Base-by-base conservation (phyloP, 2,888 invertebrate species). In the Perizoma affinitatum region DNA sequence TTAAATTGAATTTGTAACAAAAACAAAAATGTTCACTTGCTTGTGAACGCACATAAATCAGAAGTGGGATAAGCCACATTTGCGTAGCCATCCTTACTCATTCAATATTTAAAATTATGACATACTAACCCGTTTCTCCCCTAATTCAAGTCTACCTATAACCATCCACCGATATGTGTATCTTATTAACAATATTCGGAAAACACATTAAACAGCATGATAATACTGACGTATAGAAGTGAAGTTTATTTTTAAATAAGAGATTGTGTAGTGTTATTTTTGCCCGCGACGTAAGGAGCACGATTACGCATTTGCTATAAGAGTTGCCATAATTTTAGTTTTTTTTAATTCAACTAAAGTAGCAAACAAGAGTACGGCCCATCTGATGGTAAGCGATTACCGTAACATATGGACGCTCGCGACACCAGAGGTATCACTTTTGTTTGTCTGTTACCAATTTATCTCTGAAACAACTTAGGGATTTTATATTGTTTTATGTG, bases 171-270 rank as follows among this genome's bases (percentile, higher is more conserved):
- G 55, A 68, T 72, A 64, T 66, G 67, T 71, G 66, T 63, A 71
- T 70, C 62, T 75, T 76, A 80, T 76, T 75, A 79, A 72, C 72
- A 71, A 69, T 66, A 61, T 70, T 71, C 72, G 68, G 76, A 71
- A 63, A 70, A 64, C 70, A 63, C 48, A 45, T 54, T 54, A 34
- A n/a, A 53, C 46, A 22, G 10, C 41, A 0, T 9, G 35, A 9
- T n/a, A 38, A 56, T 35, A 49, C 5, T 5, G 0, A 3, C 7
- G 10, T 46, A 11, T 43, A 57, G 54, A 61, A 46, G 3, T 5
- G 57, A 57, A 61, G 53, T 45, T 57, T 45, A 5, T 34, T n/a
- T n/a, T n/a, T 4, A 42, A 9, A 42, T 7, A 5, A 41, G n/a
- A 41, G 41, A 9, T 38, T 10, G 10, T n/a, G 10, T 10, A n/a